Base-by-base conservation (phyloP, 2,797 vertebrate genomes). In the Rhincodon typus region DNA sequence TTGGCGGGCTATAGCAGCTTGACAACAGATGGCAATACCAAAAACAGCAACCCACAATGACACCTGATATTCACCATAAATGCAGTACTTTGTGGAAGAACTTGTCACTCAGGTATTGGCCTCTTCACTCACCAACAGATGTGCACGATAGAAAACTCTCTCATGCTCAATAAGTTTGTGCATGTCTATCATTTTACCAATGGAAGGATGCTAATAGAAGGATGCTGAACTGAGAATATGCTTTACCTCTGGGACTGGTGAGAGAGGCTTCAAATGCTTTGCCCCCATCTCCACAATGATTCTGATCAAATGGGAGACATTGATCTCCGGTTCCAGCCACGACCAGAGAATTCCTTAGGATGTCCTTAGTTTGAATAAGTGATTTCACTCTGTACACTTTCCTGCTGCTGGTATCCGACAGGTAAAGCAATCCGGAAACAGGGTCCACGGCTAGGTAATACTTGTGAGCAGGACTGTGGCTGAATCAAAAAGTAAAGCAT, bases 381-480 rank as follows among this genome's bases (percentile, higher is more conserved):
- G 98, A 99, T 96, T 98, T 98, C 96, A 99, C 98, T 97, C 98
- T 98, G 97, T 99, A 99, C 96, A 99, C 98, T 96, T 98, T 98
- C 96, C 99, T 98, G 96, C 98, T 99, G 97, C 99, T 99, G 96
- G 99, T 99, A 97, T 99, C 99, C 15, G 99, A 99, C 96, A 99
- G 97, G 95, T 99, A 99, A 94, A 99, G 98, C 27, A 98, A 98
- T 97, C 99, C 99, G 27, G 98, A 98, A 96, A 98, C 97, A 0
- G 99, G 99, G 96, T 99, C 99, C 98, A 99, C 98, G 0, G 99
- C 99, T 97, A 99, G 97, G 97, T 99, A 99, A 96, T 99, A 99
- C 97, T 99, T 99, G 96, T 99, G 99, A 95, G 99, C 99, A 19
- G 99, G 99, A 96, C 99, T 99, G 96, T 99, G 99, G 97, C 99